These are phyloP conservation scores for Glaucidium brasilianum DNA, from an alignment of 2,113 vertebrate species.

Conservation along the genomic window DNA sequence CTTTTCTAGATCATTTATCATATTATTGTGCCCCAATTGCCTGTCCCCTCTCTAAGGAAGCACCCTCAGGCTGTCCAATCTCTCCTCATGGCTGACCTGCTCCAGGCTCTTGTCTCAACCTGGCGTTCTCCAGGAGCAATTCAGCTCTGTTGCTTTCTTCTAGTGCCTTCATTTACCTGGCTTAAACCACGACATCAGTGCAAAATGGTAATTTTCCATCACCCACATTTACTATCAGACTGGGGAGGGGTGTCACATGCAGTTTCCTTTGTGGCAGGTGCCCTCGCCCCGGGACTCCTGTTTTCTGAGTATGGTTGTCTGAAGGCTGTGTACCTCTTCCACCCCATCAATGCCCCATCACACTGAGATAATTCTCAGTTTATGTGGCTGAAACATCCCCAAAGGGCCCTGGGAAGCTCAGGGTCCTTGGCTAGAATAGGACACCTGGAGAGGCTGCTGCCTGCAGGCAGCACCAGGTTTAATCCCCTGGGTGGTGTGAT, in stretches of 20 bases:
- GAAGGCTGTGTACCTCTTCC: background rate
- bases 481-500: background rate
- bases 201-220: background rate
- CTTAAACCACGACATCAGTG: background rate
- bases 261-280: background rate
- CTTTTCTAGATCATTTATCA: background rate
- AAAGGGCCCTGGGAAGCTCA: background rate
- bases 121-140: background rate
- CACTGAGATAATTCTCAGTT: background rate
- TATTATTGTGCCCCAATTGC: background rate
- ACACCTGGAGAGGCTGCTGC: background rate
- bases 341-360: background rate
- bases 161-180: background rate
- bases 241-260: rapidly evolving
- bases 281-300: background rate
- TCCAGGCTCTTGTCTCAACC: background rate
- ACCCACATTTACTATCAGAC: background rate
- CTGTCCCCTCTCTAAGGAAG: background rate
- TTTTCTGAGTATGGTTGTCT: background rate
- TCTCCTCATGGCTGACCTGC: background rate
- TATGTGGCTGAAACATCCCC: background rate
- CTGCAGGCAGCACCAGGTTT: background rate
- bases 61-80: background rate
- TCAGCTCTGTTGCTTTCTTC: background rate
- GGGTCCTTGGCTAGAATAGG: background rate